A percentile compares a stretch with the other conserved stretches of the same genome.
These are phyloP conservation scores for Guaruba guarouba DNA, from an alignment of 2,113 vertebrate species.

Conservation along the genomic window DNA sequence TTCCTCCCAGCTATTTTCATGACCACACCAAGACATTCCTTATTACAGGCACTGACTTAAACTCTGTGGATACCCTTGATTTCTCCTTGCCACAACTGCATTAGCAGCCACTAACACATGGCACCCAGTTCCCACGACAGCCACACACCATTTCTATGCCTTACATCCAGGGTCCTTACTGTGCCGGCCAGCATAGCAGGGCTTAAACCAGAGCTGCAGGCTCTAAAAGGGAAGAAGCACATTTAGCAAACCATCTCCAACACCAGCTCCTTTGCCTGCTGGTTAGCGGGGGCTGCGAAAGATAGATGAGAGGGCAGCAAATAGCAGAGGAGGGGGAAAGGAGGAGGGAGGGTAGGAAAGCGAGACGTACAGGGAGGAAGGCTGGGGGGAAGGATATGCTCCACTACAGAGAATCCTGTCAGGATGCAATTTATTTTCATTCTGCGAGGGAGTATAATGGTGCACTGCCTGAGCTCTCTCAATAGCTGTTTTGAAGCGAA, in stretches of 20 bases:
- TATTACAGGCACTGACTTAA: background rate
- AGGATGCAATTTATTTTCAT: constrained; percentile 79
- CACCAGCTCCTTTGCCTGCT: background rate
- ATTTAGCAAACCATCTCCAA: background rate
- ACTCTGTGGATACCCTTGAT: background rate
- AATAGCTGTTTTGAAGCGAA: constrained; percentile 80
- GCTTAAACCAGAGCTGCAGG: background rate
- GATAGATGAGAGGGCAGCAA: background rate
- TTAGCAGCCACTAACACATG: background rate
- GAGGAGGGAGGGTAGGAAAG: background rate
- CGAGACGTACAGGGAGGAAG: constrained; percentile 1
- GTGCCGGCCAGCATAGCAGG: background rate
- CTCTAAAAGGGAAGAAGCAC: background rate
- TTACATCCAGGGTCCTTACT: background rate
- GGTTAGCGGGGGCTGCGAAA: background rate
- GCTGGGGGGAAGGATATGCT: constrained; percentile 56
- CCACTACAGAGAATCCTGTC: constrained; percentile 67
- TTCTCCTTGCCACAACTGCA: background rate
- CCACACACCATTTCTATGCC: background rate
- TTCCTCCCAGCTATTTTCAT: constrained; percentile 37
- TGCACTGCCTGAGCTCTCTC: constrained; percentile 63
- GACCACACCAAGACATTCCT: background rate
- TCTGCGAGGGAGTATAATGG: constrained; percentile 72
- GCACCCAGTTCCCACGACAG: background rate
- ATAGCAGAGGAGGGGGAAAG: background rate